These are phyloP conservation scores for Creontiades dilutus DNA, from an alignment of 2,888 invertebrate species.

Conservation along the genomic window DNA sequence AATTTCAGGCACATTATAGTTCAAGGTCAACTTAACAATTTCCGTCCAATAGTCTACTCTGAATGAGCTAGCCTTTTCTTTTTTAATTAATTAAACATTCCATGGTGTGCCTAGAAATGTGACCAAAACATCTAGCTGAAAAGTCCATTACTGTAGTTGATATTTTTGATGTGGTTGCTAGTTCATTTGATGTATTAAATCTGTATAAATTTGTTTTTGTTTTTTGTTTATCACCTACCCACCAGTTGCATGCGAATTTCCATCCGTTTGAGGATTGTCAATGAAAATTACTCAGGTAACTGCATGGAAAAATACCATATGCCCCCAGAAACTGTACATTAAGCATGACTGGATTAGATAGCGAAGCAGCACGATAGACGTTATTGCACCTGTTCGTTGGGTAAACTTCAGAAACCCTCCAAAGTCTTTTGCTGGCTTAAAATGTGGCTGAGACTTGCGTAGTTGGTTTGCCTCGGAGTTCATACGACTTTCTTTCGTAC, in stretches of 20 bases:
- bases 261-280: conserved; percentile 54
- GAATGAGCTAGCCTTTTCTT: not conserved
- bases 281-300: conserved; percentile 60
- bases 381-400: no score
- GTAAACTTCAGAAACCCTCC: no score
- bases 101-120: conserved; percentile 37
- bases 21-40: conserved; percentile 47
- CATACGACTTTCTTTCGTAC: no score
- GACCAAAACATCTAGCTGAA: conserved; percentile 3
- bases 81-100: conserved; percentile 30
- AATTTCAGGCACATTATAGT: conserved; percentile 27
- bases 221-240: conserved; percentile 58
- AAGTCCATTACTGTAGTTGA: not conserved
- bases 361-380: not conserved
- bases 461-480: no score
- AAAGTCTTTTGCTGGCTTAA: no score
- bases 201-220: conserved; percentile 56
- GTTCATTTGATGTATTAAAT: conserved; percentile 46
- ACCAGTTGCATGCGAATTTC: conserved; percentile 68
- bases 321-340: no score
- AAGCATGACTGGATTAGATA: conserved; percentile 25
- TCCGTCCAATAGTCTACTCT: conserved; percentile 44
- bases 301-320: conserved; percentile 41
- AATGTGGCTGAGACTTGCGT: no score
- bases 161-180: conserved; percentile 27